phyloP scores from a whole-genome alignment of 2,797 vertebrate species.

The Anguilla obscura region DNA sequence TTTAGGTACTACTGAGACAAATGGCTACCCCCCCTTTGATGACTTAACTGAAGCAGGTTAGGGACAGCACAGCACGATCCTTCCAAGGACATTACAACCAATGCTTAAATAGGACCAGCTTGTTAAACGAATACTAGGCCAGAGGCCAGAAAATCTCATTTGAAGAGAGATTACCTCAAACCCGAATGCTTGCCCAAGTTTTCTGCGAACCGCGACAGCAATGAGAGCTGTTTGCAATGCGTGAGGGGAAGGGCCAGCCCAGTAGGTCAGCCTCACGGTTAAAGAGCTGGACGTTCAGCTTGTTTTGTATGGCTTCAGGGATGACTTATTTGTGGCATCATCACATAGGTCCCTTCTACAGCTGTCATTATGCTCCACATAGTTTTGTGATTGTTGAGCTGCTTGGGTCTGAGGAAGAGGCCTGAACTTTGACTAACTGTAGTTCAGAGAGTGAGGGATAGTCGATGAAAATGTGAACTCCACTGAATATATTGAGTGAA shows the following conservation, averaged over 20 bases:
- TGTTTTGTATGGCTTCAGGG: slow-evolving; percentile 9
- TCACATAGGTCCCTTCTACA: not conserved
- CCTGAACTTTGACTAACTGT: not conserved
- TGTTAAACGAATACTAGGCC: slow-evolving; percentile 7
- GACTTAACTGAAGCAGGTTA: slow-evolving; percentile 9
- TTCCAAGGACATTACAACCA: not conserved
- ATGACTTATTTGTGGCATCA: not conserved
- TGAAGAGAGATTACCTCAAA: slow-evolving; percentile 1
- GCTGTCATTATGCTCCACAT: not conserved
- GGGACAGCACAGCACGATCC: not conserved
- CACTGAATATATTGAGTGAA: not conserved
- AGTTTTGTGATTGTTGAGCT: not conserved
- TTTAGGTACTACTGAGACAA: not conserved
- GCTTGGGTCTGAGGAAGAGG: not conserved
- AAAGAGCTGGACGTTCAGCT: not conserved
- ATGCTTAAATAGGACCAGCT: not conserved
- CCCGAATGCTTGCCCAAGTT: not conserved
- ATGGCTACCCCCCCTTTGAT: not conserved
- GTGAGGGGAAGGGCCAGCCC: not conserved
- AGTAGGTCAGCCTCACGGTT: not conserved
- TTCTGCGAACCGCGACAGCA: not conserved
- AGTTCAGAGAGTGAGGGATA: not conserved
- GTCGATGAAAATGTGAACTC: not conserved
- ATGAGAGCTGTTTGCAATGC: not conserved
- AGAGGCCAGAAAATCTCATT: slow-evolving; percentile 13